Percentiles rank a stretch among this genome's conserved stretches.
Evolutionary conservation across 2,888 invertebrate genomes (phyloP).

Genomic region (Ernsta delagoae): DNA sequence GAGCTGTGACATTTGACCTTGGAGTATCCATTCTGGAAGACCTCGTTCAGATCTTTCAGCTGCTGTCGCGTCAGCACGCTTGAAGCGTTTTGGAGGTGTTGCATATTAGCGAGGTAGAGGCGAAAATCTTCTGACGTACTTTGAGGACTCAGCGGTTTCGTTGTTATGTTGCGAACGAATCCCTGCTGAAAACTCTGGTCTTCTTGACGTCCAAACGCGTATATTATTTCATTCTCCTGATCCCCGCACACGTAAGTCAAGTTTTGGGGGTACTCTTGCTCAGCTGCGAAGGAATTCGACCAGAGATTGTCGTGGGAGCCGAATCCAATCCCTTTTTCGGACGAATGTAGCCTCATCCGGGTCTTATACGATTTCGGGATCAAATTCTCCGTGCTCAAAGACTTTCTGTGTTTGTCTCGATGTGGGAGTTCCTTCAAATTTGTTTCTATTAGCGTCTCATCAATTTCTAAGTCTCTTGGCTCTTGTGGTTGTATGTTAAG

Average conservation of each 20-base stretch:
- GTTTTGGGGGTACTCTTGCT: conserved; percentile 70
- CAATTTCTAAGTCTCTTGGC: conserved; percentile 76
- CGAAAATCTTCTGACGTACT: conserved; percentile 89
- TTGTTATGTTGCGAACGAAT: conserved; percentile 84
- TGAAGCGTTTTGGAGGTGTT: conserved; percentile 89
- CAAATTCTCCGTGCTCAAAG: conserved; percentile 86
- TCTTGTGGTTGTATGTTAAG: conserved; percentile 82
- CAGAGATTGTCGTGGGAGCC: conserved; percentile 82
- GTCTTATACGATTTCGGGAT: conserved; percentile 79
- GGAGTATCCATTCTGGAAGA: conserved; percentile 84
- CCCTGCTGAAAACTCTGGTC: conserved; percentile 65
- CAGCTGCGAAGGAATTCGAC: conserved; percentile 69
- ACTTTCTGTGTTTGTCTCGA: conserved; percentile 80
- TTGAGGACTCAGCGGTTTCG: conserved; percentile 87
- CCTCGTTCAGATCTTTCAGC: conserved; percentile 83
- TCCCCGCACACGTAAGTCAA: conserved; percentile 77
- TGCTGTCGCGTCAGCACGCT: conserved; percentile 86
- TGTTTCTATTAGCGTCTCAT: conserved; percentile 66
- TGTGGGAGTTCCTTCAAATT: conserved; percentile 70
- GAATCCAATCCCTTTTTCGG: conserved; percentile 64
- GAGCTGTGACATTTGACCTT: conserved; percentile 69
- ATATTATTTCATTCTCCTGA: conserved; percentile 80
- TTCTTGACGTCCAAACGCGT: conserved; percentile 75
- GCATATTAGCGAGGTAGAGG: conserved; percentile 89
- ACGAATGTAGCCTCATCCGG: conserved; percentile 62